Evolutionary conservation across 2,113 vertebrate genomes (phyloP), one percentile per base, ranked within the genome.

Genomic region (Chaetodon auriga): DNA sequence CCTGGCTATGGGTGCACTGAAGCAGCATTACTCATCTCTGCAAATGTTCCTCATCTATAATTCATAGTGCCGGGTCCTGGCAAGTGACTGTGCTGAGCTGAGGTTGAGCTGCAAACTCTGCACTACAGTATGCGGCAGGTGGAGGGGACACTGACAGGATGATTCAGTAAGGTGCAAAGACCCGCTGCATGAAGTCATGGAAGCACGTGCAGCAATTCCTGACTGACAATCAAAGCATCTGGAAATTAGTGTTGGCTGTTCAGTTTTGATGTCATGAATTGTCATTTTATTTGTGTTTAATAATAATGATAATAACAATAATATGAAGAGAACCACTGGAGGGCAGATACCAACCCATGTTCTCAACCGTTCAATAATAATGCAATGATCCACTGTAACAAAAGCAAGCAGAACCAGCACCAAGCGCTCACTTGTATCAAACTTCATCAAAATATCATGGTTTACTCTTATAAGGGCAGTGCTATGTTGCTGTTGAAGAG

Each of bases 31-130:
- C 72, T 88, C 90, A 84, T 87, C 87, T 77, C 81, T 87, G 88
- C 77, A 85, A 92, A 91, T 89, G 89, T 88, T 85, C 74, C 84
- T 93, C 82, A 94, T 95, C 89, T 92, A 95, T 95, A 94, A 95
- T 95, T 95, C 89, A 95, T 93, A 46, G 25, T 82, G 61, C 78
- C 69, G 68, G 77, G 80, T 90, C 71, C 87, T 87, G 89, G 87
- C 82, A 83, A 87, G 88, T 77, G 79, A 85, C 87, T 90, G 86
- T 88, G 90, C 85, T 87, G 91, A 90, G 85, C 89, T 85, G 65
- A 62, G 86, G 68, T 64, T 68, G 80, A 82, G 72, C 87, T 81
- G 85, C 70, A 92, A 61, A 83, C 81, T 78, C 76, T 78, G 83
- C 84, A 86, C 21, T 70, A 77, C 75, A 87, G 68, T 45, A 86